Conservation (phyloP, 2,113 vertebrate species). For the Silurus glanis region DNA sequence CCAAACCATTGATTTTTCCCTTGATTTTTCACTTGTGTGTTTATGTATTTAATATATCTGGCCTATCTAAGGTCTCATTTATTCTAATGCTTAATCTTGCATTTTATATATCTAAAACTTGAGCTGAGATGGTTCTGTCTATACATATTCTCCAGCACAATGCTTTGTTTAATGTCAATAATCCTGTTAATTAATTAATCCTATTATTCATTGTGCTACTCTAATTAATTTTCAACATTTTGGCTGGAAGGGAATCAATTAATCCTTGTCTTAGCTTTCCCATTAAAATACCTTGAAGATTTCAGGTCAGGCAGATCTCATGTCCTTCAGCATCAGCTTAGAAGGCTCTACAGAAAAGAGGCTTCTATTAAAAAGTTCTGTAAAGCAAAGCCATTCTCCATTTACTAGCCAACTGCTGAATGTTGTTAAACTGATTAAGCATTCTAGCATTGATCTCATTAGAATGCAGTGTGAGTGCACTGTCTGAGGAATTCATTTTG, state of each 20-base stretch:
- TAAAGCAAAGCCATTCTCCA: neutral
- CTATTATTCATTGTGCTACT: neutral
- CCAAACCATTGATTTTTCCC: neutral
- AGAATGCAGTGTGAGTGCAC: conserved; percentile 17
- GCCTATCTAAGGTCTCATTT: neutral
- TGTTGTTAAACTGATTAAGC: neutral
- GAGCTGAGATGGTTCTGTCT: neutral
- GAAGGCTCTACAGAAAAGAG: neutral
- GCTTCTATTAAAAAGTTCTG: neutral
- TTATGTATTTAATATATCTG: conserved; percentile 6
- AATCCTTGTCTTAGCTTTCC: neutral
- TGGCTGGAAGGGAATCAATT: neutral
- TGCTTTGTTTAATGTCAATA: neutral
- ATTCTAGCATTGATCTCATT: neutral
- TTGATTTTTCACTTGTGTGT: neutral
- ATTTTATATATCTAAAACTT: neutral
- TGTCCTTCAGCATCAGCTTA: neutral
- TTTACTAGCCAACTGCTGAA: neutral
- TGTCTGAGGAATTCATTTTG: conserved; percentile 31
- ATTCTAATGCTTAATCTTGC: neutral
- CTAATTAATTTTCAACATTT: neutral
- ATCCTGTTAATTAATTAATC: neutral
- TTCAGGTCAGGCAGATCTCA: neutral
- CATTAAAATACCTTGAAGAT: neutral
- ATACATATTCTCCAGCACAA: neutral